Percentiles rank a stretch among this genome's conserved stretches.
Evolutionary conservation across 2,888 invertebrate genomes (phyloP).

Genomic region (Bellardia pandia): DNA sequence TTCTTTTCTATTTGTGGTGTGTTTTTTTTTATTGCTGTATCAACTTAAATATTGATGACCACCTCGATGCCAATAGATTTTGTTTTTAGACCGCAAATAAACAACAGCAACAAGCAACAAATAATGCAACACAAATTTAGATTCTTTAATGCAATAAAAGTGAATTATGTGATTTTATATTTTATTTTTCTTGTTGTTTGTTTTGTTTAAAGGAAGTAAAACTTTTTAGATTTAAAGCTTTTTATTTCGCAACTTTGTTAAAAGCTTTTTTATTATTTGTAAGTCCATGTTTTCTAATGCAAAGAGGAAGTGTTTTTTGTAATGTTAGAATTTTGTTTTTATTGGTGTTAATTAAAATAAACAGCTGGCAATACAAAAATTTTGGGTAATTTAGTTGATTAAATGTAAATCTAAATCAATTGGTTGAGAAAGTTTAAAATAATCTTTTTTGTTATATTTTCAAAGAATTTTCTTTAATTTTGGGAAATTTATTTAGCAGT

Average conservation of each 20-base stretch:
- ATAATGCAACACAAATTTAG: neutral
- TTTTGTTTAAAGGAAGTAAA: constrained; percentile 2
- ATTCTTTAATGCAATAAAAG: constrained; percentile 55
- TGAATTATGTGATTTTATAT: constrained; percentile 51
- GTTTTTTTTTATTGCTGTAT: constrained; percentile 30
- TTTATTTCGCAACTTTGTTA: constrained; percentile 11
- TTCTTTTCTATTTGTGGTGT: neutral
- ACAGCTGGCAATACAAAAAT: constrained; percentile 26
- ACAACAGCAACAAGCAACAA: neutral
- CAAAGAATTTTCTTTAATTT: neutral
- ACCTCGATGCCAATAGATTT: constrained; percentile 58
- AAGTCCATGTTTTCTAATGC: neutral
- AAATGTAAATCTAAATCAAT: constrained; percentile 4
- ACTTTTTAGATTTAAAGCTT: constrained; percentile 15
- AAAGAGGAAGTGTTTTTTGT: constrained; percentile 25
- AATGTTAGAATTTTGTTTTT: neutral
- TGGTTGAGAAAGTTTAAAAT: neutral
- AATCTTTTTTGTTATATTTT: too few relatives aligned
- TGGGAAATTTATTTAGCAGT: neutral
- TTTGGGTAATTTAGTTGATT: constrained; percentile 14
- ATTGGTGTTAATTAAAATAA: constrained; percentile 8
- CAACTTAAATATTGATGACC: constrained; percentile 64
- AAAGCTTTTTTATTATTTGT: constrained; percentile 26
- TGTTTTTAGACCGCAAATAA: constrained; percentile 37
- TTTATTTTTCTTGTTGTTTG: neutral